These are phyloP conservation scores for Clarias batrachus DNA, from an alignment of 2,113 vertebrate genomes.

Conservation along the genomic window DNA sequence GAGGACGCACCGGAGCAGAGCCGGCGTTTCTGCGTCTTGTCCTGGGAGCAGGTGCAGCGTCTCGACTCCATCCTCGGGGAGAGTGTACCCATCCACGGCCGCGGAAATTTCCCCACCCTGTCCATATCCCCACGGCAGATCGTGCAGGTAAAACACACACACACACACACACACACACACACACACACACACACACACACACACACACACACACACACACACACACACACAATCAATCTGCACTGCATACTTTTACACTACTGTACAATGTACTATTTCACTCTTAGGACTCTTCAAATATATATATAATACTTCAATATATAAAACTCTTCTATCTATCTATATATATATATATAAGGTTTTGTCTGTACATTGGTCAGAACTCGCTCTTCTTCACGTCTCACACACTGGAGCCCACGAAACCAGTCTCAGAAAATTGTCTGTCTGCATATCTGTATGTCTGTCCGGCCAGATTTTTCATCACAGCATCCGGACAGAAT, in stretches of 20 bases:
- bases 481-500: too few relatives aligned
- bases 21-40: constrained; percentile 81
- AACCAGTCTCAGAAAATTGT: too few relatives aligned
- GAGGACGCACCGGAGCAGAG: constrained; percentile 69
- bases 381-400: too few relatives aligned
- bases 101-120: constrained; percentile 93
- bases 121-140: constrained; percentile 83
- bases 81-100: constrained; percentile 90
- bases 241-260: background rate
- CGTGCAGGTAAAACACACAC: constrained; percentile 38
- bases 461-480: too few relatives aligned
- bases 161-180: background rate
- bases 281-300: background rate
- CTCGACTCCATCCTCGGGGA: constrained; percentile 88
- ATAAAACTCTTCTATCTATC: background rate
- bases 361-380: too few relatives aligned
- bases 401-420: too few relatives aligned
- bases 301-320: background rate
- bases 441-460: too few relatives aligned
- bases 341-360: background rate
- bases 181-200: background rate
- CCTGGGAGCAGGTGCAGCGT: constrained; percentile 88
- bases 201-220: background rate
- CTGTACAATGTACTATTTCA: background rate
- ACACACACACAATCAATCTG: too few relatives aligned